Evolutionary conservation across 1,140 invertebrate species (phyloP), one percentile per base, ranked within the genome.

Genomic region (Cyrtorhinus lividipennis): DNA sequence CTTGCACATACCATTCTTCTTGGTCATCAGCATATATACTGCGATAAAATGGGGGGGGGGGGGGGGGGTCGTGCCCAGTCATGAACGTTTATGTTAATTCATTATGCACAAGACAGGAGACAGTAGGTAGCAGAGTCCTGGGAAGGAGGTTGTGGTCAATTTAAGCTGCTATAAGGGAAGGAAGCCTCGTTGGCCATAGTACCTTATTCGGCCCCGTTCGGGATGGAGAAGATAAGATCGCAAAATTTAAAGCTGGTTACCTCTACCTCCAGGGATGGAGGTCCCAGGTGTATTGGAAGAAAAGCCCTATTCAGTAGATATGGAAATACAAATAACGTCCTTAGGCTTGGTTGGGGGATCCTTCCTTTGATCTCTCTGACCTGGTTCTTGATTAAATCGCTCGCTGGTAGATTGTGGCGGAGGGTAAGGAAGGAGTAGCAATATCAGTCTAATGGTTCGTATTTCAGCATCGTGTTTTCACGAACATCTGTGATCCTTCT

Each of bases 251-350:
- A 44, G 38, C 38, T 8, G 38, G 38, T 44, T 44, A 44, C n/a
- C n/a, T n/a, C n/a, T n/a, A n/a, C 8, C n/a, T 8, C 8, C 8
- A n/a, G n/a, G 38, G n/a, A 44, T 5, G 10, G 48, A 53, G n/a
- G 26, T 59, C 25, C 38, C 56, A 23, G 24, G 58, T 59, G 58
- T 59, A 59, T 59, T 30, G 58, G 38, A 30, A 59, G 58, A 22
- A 24, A 30, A 59, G n/a, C 27, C 58, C 24, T 27, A 27, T 59
- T 22, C 24, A 18, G 58, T 30, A 59, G 26, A 59, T 57, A 59
- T 59, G 58, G 58, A 30, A 59, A 59, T 59, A 59, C 58, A 59
- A 59, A 59, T 59, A 59, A 59, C 58, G 58, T 59, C 25, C 58
- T 30, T 57, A 57, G 56, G 56, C 24, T 57, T 23, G 56, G 23